These are phyloP conservation scores for Cephus pygmeus DNA, from an alignment of 2,888 invertebrate genomes.

Conservation along the genomic window DNA sequence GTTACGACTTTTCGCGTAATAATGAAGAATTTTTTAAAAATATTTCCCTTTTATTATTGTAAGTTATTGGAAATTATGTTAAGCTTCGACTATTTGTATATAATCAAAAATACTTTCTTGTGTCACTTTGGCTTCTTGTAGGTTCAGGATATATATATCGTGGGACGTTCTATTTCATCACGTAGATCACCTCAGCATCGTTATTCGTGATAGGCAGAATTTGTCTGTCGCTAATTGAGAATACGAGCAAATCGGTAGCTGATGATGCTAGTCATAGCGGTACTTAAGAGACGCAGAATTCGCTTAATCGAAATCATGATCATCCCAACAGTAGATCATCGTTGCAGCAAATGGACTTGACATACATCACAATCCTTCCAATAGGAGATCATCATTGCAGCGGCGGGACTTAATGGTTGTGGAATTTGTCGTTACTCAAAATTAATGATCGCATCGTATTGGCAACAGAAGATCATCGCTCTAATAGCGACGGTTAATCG, in stretches of 20 bases:
- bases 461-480: background rate
- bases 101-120: too few species aligned
- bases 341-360: too few species aligned
- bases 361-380: background rate
- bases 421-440: background rate
- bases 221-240: background rate
- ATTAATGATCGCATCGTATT: background rate
- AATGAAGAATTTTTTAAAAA: too few species aligned
- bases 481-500: constrained; percentile 16
- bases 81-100: background rate
- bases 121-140: background rate
- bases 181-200: background rate
- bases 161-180: background rate
- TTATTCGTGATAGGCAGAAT: background rate
- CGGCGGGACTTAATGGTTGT: background rate
- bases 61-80: too few species aligned
- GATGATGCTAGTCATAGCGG: background rate
- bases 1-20: too few species aligned
- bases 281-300: background rate
- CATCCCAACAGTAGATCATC: background rate
- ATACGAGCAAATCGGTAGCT: background rate
- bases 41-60: too few species aligned
- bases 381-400: background rate
- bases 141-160: background rate
- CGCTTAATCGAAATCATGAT: background rate